Percentiles rank a stretch among this genome's conserved stretches.
phyloP scores from a whole-genome alignment of 2,888 invertebrate species.

The Rhaphigaster nebulosa region DNA sequence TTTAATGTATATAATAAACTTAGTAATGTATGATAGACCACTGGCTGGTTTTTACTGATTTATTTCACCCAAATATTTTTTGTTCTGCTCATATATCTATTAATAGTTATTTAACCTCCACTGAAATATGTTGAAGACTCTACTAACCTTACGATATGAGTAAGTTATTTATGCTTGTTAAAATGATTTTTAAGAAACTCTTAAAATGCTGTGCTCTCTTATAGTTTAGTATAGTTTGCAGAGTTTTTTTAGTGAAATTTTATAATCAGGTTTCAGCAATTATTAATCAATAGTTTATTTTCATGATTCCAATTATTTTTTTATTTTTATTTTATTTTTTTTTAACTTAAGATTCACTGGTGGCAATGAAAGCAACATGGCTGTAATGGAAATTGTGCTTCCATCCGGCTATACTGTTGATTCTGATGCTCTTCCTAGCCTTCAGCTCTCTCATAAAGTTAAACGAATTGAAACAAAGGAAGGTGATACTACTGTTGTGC shows the following conservation, averaged over 20 bases:
- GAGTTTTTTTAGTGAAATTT: no score
- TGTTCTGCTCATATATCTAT: no score
- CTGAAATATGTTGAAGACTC: no score
- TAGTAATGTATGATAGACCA: background rate
- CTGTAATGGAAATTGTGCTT: conserved; percentile 89
- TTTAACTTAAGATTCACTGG: conserved; percentile 76
- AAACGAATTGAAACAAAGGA: conserved; percentile 80
- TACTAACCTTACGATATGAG: background rate
- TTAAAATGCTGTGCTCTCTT: background rate
- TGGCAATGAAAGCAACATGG: conserved; percentile 85
- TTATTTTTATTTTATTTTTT: background rate
- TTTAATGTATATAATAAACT: no score
- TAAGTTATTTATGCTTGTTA: background rate
- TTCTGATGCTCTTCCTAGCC: conserved; percentile 78
- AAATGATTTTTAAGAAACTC: background rate
- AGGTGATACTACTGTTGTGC: conserved; percentile 76
- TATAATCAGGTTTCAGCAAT: background rate
- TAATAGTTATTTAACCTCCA: no score
- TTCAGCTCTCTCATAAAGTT: conserved; percentile 74
- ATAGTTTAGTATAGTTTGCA: no score
- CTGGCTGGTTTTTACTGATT: background rate
- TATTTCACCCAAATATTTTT: background rate
- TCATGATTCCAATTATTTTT: background rate
- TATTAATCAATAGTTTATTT: background rate
- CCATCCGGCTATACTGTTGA: conserved; percentile 94